phyloP scores from a whole-genome alignment of 2,797 vertebrate species.

The Coranthus polyacanthus region DNA sequence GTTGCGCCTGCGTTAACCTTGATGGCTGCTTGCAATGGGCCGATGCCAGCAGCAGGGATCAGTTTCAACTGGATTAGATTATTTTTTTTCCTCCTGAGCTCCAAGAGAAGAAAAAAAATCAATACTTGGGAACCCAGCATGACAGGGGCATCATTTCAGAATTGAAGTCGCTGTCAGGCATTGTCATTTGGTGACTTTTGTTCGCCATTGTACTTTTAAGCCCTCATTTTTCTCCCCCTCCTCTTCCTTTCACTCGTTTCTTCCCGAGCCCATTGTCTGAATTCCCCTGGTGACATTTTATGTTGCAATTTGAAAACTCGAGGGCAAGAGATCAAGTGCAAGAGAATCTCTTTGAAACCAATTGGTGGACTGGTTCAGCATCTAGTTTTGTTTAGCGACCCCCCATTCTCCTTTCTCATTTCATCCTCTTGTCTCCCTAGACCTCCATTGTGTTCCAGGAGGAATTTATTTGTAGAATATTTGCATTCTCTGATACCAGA shows the following conservation, averaged over 20 bases:
- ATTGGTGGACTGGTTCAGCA: conserved; percentile 78
- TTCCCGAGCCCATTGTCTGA: conserved; percentile 85
- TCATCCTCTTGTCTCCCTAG: conserved; percentile 73
- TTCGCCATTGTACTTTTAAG: conserved; percentile 95
- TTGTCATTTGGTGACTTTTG: conserved; percentile 97
- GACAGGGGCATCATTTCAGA: conserved; percentile 94
- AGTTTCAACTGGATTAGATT: conserved; percentile 91
- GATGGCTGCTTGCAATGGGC: conserved; percentile 87
- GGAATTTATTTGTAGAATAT: conserved; percentile 84
- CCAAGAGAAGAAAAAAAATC: conserved; percentile 85
- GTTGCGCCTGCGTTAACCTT: conserved; percentile 96
- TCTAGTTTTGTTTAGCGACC: conserved; percentile 71
- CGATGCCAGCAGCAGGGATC: conserved; percentile 77
- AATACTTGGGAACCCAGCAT: conserved; percentile 89
- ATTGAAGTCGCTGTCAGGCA: conserved; percentile 95
- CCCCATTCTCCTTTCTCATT: conserved; percentile 71
- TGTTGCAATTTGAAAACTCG: conserved; percentile 87
- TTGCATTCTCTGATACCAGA: conserved; percentile 82
- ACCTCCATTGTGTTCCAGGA: conserved; percentile 72
- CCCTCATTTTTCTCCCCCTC: conserved; percentile 91
- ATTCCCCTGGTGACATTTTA: conserved; percentile 89
- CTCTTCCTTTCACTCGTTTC: conserved; percentile 67
- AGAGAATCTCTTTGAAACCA: conserved; percentile 81
- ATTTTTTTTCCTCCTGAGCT: conserved; percentile 78
- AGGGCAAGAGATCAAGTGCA: conserved; percentile 89